Evolutionary conservation across 2,888 invertebrate species (phyloP), one percentile per base, ranked within the genome.

Genomic region (Salticus scenicus): DNA sequence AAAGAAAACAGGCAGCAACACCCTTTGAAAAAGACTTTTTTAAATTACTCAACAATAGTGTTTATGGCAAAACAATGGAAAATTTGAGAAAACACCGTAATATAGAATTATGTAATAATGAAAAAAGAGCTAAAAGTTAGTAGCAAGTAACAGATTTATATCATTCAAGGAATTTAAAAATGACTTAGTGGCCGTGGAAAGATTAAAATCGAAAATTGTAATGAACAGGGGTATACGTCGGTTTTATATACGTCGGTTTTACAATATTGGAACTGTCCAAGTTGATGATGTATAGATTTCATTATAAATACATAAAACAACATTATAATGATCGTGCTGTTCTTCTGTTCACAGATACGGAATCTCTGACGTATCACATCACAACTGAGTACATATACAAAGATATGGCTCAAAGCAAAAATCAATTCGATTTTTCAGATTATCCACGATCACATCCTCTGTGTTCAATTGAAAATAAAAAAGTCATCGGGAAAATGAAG

Each of bases 81-180:
- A n/a, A n/a, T n/a, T n/a, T n/a, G n/a, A n/a, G n/a, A n/a, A n/a
- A n/a, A n/a, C n/a, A n/a, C n/a, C n/a, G n/a, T n/a, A n/a, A n/a
- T n/a, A n/a, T n/a, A n/a, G n/a, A n/a, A n/a, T n/a, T n/a, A 28
- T 89, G 91, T 90, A 91, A 91, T 79, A 91, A 91, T 86, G 81
- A 71, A 51, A 63, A 71, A 63, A 88, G 88, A 77, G 24, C 37
- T 1, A 42, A 12, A 78, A 71, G 51, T 24, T 63, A 30, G 63
- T 70, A 7, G 69, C 78, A 17, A 2, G 33, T 7, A 88, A 88
- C 30, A 85, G 85, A n/a, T 80, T 88, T 87, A 42, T 82, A 83
- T 88, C 47, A 71, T 27, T 2, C 37, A 77, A 12, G 4, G 71
- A n/a, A 42, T 71, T n/a, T n/a, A n/a, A n/a, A n/a, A n/a, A n/a